A percentile compares a stretch with the other conserved stretches of the same genome.
Conservation (phyloP, 2,113 vertebrate genomes). For the Eptesicus fuscus region DNA sequence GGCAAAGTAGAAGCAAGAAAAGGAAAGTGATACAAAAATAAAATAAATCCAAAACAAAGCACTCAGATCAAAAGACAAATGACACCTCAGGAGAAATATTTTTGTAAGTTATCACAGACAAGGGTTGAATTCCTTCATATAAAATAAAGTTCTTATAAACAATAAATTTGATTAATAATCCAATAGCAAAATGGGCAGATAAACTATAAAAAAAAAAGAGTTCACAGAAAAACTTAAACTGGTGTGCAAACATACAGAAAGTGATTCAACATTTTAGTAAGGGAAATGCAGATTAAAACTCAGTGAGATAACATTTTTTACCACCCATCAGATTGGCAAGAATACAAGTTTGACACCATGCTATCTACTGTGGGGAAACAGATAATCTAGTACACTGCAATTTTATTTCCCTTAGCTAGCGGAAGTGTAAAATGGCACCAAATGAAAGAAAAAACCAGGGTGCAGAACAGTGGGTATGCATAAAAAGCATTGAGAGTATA, state of each 20-base stretch:
- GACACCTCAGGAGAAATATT: not conserved
- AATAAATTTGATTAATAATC: not conserved
- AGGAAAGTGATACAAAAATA: not conserved
- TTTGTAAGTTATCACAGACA: not conserved
- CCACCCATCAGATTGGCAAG: not conserved
- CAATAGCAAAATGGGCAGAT: not conserved
- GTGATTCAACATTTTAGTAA: not conserved
- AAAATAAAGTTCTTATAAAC: not conserved
- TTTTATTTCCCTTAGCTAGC: not conserved
- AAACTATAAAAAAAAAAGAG: not conserved
- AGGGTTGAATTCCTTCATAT: not conserved
- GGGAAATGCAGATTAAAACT: not conserved
- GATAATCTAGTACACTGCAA: not conserved
- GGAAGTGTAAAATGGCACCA: not conserved
- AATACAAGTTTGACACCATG: not conserved
- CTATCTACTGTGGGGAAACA: not conserved
- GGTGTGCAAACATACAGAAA: not conserved
- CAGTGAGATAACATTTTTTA: not conserved
- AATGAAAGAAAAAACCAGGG: not conserved
- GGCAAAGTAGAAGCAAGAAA: not conserved
- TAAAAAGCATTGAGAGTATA: not conserved
- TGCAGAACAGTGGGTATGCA: not conserved
- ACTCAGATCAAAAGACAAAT: slow-evolving; percentile 18
- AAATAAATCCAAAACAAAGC: not conserved
- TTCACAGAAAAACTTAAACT: not conserved